Base-by-base conservation (phyloP, 2,888 invertebrate genomes). In the Uropetala carovei region DNA sequence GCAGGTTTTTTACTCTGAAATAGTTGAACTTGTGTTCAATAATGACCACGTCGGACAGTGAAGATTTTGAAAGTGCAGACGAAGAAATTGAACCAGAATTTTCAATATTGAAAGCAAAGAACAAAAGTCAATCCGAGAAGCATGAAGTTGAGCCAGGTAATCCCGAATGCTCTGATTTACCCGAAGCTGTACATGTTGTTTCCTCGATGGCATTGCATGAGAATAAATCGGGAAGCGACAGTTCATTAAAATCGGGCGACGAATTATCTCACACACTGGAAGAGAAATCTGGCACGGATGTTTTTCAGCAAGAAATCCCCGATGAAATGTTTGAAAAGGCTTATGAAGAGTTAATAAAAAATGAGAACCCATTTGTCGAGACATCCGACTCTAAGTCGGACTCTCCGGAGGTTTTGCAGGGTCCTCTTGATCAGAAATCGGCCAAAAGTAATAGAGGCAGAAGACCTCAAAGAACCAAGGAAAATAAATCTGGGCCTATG, bases 61-160 rank as follows among this genome's bases (percentile, higher is more conserved):
- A 97, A 94, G 97, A 96, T 94, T 97, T 97, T 94, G 97, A 97
- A 95, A 97, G 97, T 95, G 97, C 97, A 8, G 97, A 97, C 94
- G 97, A 97, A 94, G 97, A 97, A 60, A 95, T 96, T 93, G 95
- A 95, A 92, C 94, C 14, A 13, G 86, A 68, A 13, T 27, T 18
- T n/a, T 75, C 86, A 7, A 27, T 10, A 56, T 18, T 5, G 13
- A 18, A 57, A 75, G 30, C 58, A 27, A 68, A 43, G n/a, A 43
- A 11, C 64, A 18, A n/a, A 68, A 68, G 1, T n/a, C 9, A 83
- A 56, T 16, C n/a, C 8, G 18, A 13, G 27, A 30, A 56, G 4
- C 8, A 27, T 9, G 18, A 75, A 10, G 27, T 27, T 14, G 18
- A 10, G 22, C 57, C 64, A 30, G 30, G 59, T 11, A 16, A 18